Evolutionary conservation across 1,140 invertebrate genomes (phyloP).

Genomic region (Aphelenchoides fujianensis): DNA sequence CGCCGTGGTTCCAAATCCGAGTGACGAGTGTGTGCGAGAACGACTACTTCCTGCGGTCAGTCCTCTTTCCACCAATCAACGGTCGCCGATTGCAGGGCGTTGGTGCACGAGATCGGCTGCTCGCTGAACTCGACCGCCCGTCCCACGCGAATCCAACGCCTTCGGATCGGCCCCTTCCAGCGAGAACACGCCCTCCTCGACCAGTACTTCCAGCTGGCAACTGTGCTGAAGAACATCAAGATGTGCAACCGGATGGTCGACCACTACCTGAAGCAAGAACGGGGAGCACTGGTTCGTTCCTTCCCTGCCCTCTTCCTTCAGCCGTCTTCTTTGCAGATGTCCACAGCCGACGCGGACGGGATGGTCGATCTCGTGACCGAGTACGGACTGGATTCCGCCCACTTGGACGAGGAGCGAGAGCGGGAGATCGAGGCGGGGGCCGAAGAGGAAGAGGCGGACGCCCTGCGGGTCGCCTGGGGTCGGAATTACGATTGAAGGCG

Average conservation of each 20-base stretch:
- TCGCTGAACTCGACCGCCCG: constrained; percentile 76
- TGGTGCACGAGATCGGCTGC: constrained; percentile 75
- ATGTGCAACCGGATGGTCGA: constrained; percentile 46
- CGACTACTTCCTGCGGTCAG: constrained; percentile 47
- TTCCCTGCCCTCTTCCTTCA: not conserved
- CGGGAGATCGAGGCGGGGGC: not conserved
- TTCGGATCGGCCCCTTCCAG: constrained; percentile 78
- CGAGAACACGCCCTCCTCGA: constrained; percentile 73
- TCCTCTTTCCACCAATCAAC: constrained; percentile 18
- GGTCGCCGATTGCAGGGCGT: constrained; percentile 49
- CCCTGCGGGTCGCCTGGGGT: constrained; percentile 40
- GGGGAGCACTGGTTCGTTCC: not conserved
- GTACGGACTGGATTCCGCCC: not conserved
- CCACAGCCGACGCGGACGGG: not conserved
- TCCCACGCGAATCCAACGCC: constrained; percentile 75
- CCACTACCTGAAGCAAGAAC: not conserved
- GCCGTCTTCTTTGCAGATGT: not conserved
- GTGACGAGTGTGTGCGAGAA: constrained; percentile 55
- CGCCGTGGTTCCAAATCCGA: constrained; percentile 82
- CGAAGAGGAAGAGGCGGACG: constrained; percentile 33
- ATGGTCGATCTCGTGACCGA: not conserved
- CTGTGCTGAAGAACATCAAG: constrained; percentile 74
- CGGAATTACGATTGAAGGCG: constrained; percentile 27
- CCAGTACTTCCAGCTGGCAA: constrained; percentile 76
- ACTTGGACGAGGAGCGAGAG: not conserved